Percentiles rank a stretch among this genome's conserved stretches.
Evolutionary conservation across 2,797 vertebrate species (phyloP).

Genomic region (Tragopan temminckii): DNA sequence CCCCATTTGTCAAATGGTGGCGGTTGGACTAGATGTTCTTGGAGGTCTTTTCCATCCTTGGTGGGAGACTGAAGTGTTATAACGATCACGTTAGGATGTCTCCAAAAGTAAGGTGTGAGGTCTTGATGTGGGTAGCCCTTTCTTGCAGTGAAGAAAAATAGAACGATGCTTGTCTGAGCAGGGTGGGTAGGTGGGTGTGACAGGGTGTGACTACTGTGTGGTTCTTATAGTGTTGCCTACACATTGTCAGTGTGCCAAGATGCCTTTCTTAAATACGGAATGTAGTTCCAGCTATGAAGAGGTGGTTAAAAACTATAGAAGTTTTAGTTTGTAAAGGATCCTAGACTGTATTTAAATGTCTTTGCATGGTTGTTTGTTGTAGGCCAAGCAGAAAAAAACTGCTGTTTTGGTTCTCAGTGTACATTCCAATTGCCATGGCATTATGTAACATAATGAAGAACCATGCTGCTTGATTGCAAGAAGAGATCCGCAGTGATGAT

Average conservation of each 20-base stretch:
- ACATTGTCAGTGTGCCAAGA: background rate
- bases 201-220: rapidly evolving
- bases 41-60: no score
- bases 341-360: background rate
- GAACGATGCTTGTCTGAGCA: background rate
- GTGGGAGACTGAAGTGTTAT: background rate
- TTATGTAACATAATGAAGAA: background rate
- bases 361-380: background rate
- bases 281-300: background rate
- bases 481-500: background rate
- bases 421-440: background rate
- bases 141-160: background rate
- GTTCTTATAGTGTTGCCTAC: background rate
- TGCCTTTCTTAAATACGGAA: background rate
- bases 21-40: no score
- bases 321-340: background rate
- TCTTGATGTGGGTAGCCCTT: background rate
- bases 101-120: background rate
- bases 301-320: background rate
- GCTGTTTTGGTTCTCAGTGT: background rate
- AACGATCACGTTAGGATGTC: background rate
- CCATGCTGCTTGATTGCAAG: background rate
- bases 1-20: background rate
- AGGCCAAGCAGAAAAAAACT: background rate
- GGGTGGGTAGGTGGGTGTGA: background rate